Evolutionary conservation across 2,113 vertebrate species (phyloP).

Genomic region (Myotis brandtii): DNA sequence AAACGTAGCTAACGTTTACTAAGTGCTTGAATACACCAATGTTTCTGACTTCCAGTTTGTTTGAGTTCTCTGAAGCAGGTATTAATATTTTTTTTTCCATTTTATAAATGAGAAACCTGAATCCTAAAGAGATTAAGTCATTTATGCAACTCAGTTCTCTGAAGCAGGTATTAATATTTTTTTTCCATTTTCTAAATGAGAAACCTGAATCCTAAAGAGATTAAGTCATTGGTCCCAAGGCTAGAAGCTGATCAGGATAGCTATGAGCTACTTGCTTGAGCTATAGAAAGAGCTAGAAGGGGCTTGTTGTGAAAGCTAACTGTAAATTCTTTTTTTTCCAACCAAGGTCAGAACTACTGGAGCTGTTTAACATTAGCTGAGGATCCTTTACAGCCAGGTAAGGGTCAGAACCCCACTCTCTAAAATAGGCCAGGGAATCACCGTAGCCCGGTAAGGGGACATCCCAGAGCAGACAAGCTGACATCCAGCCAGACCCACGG

Average conservation of each 20-base stretch:
- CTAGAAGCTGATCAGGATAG: background rate
- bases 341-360: background rate
- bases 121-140: background rate
- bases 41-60: conserved; percentile 7
- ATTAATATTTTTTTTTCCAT: conserved; percentile 10
- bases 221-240: background rate
- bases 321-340: background rate
- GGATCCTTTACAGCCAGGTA: background rate
- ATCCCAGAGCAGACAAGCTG: background rate
- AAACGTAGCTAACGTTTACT: background rate
- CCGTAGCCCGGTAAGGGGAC: background rate
- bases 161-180: background rate
- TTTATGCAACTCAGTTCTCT: background rate
- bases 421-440: background rate
- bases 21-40: background rate
- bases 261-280: background rate
- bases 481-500: background rate
- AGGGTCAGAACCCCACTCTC: background rate
- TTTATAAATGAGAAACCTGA: conserved; percentile 16
- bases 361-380: background rate
- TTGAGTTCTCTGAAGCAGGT: background rate
- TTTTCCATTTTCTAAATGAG: background rate
- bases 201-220: background rate
- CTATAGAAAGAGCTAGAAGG: background rate
- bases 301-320: background rate